Conservation (phyloP, 2,888 invertebrate species). For the Ichneumoninae sp. region DNA sequence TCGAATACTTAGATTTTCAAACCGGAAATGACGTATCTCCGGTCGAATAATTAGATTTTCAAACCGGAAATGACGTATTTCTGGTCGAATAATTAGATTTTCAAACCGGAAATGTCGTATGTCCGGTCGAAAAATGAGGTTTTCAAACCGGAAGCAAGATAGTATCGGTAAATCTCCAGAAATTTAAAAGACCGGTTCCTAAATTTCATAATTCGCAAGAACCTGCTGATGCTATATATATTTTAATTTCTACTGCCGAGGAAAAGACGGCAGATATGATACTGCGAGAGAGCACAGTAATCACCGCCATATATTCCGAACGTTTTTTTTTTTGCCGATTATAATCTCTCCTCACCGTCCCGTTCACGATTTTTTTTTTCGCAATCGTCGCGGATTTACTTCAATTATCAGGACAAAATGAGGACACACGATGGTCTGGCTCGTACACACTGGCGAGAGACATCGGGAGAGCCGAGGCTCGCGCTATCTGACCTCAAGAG, state of each 20-base stretch:
- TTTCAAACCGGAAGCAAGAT: background rate
- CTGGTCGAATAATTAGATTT: too few relatives aligned
- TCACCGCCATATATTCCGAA: constrained; percentile 26
- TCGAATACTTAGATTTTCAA: too few relatives aligned
- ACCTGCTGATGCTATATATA: background rate
- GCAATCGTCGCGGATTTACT: background rate
- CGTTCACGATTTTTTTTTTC: background rate
- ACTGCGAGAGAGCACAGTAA: background rate
- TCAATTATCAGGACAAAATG: background rate
- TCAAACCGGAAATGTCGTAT: too few relatives aligned
- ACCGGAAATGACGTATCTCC: too few relatives aligned
- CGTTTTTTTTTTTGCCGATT: constrained; percentile 31
- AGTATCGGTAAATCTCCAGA: background rate
- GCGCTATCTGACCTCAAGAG: constrained; percentile 37
- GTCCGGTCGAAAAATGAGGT: too few relatives aligned
- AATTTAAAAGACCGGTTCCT: background rate
- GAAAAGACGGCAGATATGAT: background rate
- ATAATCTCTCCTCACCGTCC: background rate
- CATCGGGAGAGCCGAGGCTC: background rate
- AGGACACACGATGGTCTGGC: background rate
- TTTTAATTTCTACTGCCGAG: background rate
- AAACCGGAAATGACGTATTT: too few relatives aligned
- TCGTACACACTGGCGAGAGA: background rate
- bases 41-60: too few relatives aligned
- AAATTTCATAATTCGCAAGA: background rate